Conservation (phyloP, 30 jellyfish, hydroid and myxozoan species). For the Aurelia coerulea region DNA sequence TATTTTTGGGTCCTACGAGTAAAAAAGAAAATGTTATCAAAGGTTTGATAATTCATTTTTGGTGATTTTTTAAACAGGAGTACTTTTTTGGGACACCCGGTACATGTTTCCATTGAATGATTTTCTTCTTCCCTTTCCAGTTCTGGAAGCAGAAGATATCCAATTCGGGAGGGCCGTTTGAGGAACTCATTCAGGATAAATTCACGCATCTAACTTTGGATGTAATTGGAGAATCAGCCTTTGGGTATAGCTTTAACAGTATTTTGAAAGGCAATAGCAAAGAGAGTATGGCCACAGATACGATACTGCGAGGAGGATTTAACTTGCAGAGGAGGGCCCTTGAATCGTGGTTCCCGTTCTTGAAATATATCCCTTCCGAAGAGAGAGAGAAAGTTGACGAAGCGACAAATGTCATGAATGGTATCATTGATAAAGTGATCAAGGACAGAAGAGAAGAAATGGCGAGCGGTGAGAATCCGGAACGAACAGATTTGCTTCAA, state of each 20-base stretch:
- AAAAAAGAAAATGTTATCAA: no score
- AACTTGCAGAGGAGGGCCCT: constrained; percentile 8
- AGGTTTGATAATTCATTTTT: no score
- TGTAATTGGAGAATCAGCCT: constrained; percentile 43
- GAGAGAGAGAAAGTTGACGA: constrained; percentile 3
- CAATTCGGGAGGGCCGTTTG: neutral
- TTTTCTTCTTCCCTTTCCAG: neutral
- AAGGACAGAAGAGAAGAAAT: constrained; percentile 12
- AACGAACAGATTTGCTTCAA: constrained; percentile 10
- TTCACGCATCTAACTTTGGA: constrained; percentile 42
- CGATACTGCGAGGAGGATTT: constrained; percentile 18
- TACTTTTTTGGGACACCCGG: no score
- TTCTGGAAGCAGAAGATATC: constrained; percentile 12
- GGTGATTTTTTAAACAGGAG: no score
- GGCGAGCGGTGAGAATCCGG: neutral
- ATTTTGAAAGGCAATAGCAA: neutral
- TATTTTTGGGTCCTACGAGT: no score
- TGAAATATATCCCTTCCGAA: constrained; percentile 9
- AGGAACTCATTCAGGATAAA: constrained; percentile 15
- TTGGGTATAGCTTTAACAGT: constrained; percentile 42
- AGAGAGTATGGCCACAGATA: constrained; percentile 52
- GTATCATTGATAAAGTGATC: constrained; percentile 19
- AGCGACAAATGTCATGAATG: neutral
- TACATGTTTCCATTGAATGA: no score
- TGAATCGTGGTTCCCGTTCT: constrained; percentile 26